phyloP scores from a whole-genome alignment of 2,797 vertebrate species.

The Iguana delicatissima region DNA sequence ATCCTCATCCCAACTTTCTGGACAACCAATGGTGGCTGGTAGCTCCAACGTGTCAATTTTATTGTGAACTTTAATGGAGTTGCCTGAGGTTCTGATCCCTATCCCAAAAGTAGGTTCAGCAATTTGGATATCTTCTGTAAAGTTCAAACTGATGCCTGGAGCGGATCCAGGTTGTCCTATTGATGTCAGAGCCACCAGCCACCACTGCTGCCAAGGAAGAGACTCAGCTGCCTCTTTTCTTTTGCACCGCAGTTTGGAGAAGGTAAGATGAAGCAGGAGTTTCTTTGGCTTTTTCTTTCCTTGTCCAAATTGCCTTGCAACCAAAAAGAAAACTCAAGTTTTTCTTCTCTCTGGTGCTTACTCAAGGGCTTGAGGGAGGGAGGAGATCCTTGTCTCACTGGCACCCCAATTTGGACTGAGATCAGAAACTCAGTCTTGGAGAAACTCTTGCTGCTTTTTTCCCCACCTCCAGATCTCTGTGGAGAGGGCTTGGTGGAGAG shows the following conservation, averaged over 20 bases:
- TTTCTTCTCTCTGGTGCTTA: neutral
- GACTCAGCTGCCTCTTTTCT: neutral
- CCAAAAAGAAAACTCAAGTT: neutral
- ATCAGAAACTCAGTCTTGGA: neutral
- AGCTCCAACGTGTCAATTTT: too few species aligned
- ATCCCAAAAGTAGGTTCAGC: too few species aligned
- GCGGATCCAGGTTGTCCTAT: too few species aligned
- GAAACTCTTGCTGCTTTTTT: neutral
- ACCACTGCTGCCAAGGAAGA: neutral
- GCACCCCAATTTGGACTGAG: neutral
- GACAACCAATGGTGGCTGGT: too few species aligned
- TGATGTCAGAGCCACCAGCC: too few species aligned
- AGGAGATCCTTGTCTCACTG: neutral
- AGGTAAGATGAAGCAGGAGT: neutral
- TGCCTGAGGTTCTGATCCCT: too few species aligned
- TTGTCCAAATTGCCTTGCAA: neutral
- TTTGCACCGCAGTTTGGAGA: neutral
- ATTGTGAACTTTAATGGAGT: too few species aligned
- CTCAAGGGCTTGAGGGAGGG: neutral
- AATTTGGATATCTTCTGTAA: too few species aligned
- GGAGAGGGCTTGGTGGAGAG: neutral
- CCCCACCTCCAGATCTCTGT: neutral
- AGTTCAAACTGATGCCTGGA: too few species aligned
- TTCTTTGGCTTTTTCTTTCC: neutral
- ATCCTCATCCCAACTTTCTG: neutral